Base-by-base conservation (phyloP, 2,888 invertebrate genomes). In the Amiota communis region DNA sequence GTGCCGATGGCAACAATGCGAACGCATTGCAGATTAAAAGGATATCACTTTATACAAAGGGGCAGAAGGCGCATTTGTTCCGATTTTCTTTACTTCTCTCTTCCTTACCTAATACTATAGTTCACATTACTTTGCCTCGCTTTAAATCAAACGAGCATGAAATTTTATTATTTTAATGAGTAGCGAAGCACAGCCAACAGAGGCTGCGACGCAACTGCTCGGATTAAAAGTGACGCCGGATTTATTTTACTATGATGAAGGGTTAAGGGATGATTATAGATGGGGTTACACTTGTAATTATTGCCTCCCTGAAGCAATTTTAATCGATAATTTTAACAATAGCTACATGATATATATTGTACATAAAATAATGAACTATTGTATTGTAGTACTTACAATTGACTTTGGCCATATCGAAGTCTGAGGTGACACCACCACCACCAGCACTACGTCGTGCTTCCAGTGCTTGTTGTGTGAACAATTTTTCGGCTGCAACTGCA, bases 321-420 rank as follows among this genome's bases (percentile, higher is more conserved):
- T 6, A 36, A 36, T 36, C 36, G 36, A 36, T 36, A 36, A 36
- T 36, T 36, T 53, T 9, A 53, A 20, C 20, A 59, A 59, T 59
- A 59, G 6, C 2, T 36, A 36, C 36, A 36, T 23, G 3, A 36
- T 4, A 6, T 12, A 17, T 49, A 46, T 23, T 23, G 23, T 23
- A n/a, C 46, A 36, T 1, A 63, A 15, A 57, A 15, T 15, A 59
- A 59, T 15, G 17, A 63, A 13, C 0, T 63, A 12, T 59, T 73
- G 3, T 23, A 23, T 23, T n/a, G n/a, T n/a, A n/a, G 36, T 82
- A 90, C 90, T 90, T 83, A 90, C 90, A 88, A 86, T 89, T 90
- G 73, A 90, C 88, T 87, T 90, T 90, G 78, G 89, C 86, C 78
- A 90, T 85, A 82, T 90, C 90, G 76, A 90, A 90, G 57, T 90